Conservation (phyloP, 2,888 invertebrate genomes). For the Argyresthia albistria region DNA sequence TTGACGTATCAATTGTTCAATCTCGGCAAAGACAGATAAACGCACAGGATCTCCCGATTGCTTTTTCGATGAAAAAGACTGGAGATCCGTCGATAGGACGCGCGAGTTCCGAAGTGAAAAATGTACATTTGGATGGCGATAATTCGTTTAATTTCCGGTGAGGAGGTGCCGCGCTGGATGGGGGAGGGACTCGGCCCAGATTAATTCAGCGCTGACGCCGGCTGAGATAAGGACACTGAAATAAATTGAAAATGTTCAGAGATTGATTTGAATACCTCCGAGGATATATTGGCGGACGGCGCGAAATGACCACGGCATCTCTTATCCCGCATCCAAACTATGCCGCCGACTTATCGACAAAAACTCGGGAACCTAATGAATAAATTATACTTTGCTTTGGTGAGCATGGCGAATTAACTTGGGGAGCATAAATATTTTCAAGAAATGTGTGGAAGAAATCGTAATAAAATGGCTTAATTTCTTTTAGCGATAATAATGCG, state of each 20-base stretch:
- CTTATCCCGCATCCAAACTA: constrained; percentile 21
- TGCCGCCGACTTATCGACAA: constrained; percentile 22
- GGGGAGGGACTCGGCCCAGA: constrained; percentile 51
- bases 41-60: constrained; percentile 58
- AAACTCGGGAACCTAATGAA: constrained; percentile 39
- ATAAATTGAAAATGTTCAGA: constrained; percentile 73
- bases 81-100: constrained; percentile 64
- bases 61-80: constrained; percentile 61
- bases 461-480: neutral
- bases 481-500: neutral
- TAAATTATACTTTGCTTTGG: constrained; percentile 35
- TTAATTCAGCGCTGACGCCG: constrained; percentile 68
- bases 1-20: constrained; percentile 68
- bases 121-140: constrained; percentile 73
- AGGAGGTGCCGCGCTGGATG: constrained; percentile 28
- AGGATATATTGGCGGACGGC: constrained; percentile 52
- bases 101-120: constrained; percentile 68
- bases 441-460: neutral
- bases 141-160: constrained; percentile 74
- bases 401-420: constrained; percentile 25
- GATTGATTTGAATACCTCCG: constrained; percentile 71
- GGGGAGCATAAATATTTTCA: constrained; percentile 20
- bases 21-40: constrained; percentile 66
- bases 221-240: constrained; percentile 70
- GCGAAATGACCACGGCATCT: constrained; percentile 35